These are phyloP conservation scores for Cheumatopsyche charites DNA, from an alignment of 1,140 invertebrate species.

Conservation along the genomic window DNA sequence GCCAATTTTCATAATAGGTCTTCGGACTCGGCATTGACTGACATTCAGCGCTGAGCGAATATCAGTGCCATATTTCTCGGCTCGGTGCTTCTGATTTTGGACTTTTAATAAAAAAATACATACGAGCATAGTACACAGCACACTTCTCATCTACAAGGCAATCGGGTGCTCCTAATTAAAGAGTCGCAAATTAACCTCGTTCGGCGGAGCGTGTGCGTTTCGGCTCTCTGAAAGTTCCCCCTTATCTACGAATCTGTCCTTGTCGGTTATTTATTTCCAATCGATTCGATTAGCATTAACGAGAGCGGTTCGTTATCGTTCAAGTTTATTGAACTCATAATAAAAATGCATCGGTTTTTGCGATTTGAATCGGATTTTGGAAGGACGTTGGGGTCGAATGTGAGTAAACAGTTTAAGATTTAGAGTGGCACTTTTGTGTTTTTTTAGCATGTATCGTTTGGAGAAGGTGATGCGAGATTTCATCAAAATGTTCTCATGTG, in stretches of 20 bases:
- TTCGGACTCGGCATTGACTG: constrained; percentile 12
- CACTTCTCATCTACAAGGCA: constrained; percentile 13
- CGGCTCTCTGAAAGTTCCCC: constrained; percentile 13
- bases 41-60: not conserved
- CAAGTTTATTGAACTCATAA: not conserved
- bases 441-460: too few relatives aligned
- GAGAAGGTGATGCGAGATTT: too few relatives aligned
- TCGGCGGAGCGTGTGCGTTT: not conserved
- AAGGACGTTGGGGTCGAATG: too few relatives aligned
- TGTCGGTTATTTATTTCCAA: not conserved
- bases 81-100: not conserved
- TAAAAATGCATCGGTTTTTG: too few relatives aligned
- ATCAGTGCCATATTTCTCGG: constrained; percentile 25
- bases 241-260: constrained; percentile 7
- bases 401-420: too few relatives aligned
- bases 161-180: constrained; percentile 9
- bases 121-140: too few relatives aligned
- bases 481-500: too few relatives aligned
- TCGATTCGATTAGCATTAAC: not conserved
- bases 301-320: not conserved
- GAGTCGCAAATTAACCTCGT: constrained; percentile 18
- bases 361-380: too few relatives aligned
- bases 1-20: not conserved
- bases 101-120: too few relatives aligned
- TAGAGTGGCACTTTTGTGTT: too few relatives aligned